A percentile compares a stretch with the other conserved stretches of the same genome.
These are phyloP conservation scores for Diabrotica undecimpunctata DNA, from an alignment of 1,140 invertebrate genomes.

Conservation along the genomic window DNA sequence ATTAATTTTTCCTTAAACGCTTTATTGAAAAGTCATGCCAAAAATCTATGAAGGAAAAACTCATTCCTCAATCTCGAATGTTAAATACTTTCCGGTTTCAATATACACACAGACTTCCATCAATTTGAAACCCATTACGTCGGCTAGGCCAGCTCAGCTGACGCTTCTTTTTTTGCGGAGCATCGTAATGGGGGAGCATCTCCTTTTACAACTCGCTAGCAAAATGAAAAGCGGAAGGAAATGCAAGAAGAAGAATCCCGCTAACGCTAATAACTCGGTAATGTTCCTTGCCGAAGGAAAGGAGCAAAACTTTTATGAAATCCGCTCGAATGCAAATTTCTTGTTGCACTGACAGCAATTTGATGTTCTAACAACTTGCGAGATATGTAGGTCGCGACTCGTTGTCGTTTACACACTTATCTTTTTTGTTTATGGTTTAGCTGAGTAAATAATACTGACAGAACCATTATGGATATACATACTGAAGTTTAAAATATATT, in stretches of 20 bases:
- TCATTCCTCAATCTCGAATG: too few relatives aligned
- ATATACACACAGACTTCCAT: neutral
- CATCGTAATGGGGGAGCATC: neutral
- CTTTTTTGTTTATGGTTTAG: too few relatives aligned
- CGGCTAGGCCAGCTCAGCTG: neutral
- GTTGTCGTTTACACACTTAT: too few relatives aligned
- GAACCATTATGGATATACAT: too few relatives aligned
- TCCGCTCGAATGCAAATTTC: neutral
- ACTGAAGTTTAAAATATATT: too few relatives aligned
- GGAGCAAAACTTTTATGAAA: conserved; percentile 1
- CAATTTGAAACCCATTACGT: neutral
- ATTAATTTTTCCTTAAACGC: too few relatives aligned
- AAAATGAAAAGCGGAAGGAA: neutral
- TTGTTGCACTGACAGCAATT: neutral
- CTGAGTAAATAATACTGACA: too few relatives aligned
- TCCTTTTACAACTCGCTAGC: neutral
- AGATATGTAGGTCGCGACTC: conserved; percentile 1
- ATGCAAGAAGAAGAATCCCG: neutral
- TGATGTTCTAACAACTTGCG: neutral
- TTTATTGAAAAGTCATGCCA: too few relatives aligned
- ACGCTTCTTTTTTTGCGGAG: neutral
- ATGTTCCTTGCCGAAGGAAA: conserved; percentile 2
- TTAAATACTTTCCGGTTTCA: too few relatives aligned
- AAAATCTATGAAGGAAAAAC: too few relatives aligned
- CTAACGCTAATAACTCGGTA: conserved; percentile 2